phyloP scores from a whole-genome alignment of 35 echinoderm and acorn worm genomes.

The Holothuria glaberrima region DNA sequence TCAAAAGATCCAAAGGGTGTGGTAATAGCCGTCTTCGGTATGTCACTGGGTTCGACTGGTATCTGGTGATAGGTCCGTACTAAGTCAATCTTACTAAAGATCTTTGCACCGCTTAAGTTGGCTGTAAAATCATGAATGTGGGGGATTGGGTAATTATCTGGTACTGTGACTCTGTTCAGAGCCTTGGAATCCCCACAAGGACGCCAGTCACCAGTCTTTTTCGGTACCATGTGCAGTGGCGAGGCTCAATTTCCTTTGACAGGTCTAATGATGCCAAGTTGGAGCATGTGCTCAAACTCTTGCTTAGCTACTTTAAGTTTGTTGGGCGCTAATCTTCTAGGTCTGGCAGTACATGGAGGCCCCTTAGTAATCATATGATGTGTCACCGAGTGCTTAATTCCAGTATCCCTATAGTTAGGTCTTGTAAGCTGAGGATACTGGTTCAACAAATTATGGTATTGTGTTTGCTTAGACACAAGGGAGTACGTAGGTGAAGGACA shows the following conservation, averaged over 20 bases:
- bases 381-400: neutral
- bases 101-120: no score
- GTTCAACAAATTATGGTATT: neutral
- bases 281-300: constrained; percentile 63
- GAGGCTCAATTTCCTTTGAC: constrained; percentile 63
- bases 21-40: constrained; percentile 64
- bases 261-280: constrained; percentile 60
- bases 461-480: neutral
- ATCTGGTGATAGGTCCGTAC: constrained; percentile 73
- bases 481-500: constrained; percentile 35
- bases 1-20: constrained; percentile 73
- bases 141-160: no score
- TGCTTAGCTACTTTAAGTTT: constrained; percentile 57
- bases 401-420: neutral
- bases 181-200: constrained; percentile 76
- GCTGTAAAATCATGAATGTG: no score
- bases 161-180: constrained; percentile 64
- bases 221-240: constrained; percentile 71
- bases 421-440: neutral
- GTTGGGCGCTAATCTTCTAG: constrained; percentile 35
- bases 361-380: neutral
- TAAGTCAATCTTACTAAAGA: constrained; percentile 63
- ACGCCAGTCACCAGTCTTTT: no score
- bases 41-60: constrained; percentile 65
- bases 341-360: neutral